Conservation (phyloP, 2,888 invertebrate species). For the Aphrophora alni region DNA sequence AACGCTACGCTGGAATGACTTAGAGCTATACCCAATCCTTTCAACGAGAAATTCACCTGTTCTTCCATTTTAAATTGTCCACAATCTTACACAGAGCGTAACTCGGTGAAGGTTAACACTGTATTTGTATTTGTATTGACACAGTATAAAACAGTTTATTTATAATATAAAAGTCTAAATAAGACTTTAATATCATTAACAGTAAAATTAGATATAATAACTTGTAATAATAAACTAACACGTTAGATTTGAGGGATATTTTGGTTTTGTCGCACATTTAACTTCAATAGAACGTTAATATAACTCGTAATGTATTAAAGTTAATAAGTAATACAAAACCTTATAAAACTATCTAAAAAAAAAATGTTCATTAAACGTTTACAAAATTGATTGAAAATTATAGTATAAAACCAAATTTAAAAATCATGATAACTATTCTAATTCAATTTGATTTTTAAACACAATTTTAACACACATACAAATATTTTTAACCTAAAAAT, state of each 20-base stretch:
- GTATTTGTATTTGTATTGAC: not conserved
- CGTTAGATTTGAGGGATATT: not conserved
- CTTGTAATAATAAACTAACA: not conserved
- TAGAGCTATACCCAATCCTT: not conserved
- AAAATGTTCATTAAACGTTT: too few relatives aligned
- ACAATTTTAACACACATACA: too few relatives aligned
- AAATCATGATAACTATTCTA: too few relatives aligned
- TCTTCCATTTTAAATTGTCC: not conserved
- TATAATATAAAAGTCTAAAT: not conserved
- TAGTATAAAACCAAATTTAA: too few relatives aligned
- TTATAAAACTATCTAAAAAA: too few relatives aligned
- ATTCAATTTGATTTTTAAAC: too few relatives aligned
- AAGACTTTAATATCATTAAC: conserved; percentile 29
- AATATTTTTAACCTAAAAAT: too few relatives aligned
- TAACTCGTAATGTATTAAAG: too few relatives aligned
- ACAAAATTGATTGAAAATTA: too few relatives aligned
- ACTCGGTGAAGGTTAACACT: not conserved
- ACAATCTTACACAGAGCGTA: not conserved
- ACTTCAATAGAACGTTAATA: not conserved
- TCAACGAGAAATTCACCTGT: not conserved
- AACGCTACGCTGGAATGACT: conserved; percentile 24
- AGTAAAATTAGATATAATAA: not conserved
- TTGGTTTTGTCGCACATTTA: conserved; percentile 30
- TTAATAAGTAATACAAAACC: too few relatives aligned
- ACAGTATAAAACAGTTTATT: not conserved